A percentile compares a stretch with the other conserved stretches of the same genome.
Conservation (phyloP, 2,797 vertebrate genomes). For the Salmo trutta region DNA sequence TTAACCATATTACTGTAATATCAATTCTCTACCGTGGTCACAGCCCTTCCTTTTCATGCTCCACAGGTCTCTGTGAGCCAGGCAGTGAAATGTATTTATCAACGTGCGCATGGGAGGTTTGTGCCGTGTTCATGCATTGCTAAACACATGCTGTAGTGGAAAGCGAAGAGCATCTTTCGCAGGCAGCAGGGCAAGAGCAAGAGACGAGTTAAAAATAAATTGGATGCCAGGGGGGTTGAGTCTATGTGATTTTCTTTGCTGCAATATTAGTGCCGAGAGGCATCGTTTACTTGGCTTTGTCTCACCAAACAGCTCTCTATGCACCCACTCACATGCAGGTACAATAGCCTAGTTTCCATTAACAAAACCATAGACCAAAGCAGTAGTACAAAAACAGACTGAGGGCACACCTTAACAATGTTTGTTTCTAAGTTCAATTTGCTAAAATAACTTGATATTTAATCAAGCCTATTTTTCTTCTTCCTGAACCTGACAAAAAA, state of each 20-base stretch:
- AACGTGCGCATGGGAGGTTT: neutral
- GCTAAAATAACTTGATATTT: neutral
- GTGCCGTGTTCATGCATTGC: conserved; percentile 17
- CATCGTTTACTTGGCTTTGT: conserved; percentile 6
- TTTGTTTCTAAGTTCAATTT: neutral
- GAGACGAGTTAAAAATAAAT: conserved; percentile 53
- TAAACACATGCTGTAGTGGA: conserved; percentile 38
- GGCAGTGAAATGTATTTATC: neutral
- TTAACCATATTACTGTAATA: neutral
- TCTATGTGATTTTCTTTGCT: conserved; percentile 19
- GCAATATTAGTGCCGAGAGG: conserved; percentile 31
- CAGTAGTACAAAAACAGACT: neutral
- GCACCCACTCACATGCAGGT: neutral
- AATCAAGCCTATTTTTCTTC: neutral
- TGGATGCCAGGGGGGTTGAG: conserved; percentile 34
- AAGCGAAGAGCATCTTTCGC: conserved; percentile 40
- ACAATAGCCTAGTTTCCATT: neutral
- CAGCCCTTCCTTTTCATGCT: neutral
- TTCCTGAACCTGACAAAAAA: neutral
- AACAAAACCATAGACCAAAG: neutral
- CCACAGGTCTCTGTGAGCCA: neutral
- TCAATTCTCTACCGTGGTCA: neutral
- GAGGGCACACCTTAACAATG: neutral
- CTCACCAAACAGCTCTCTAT: conserved; percentile 10
- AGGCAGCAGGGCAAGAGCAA: conserved; percentile 21